Percentiles rank a stretch among this genome's conserved stretches.
These are phyloP conservation scores for Danio aesculapii DNA, from an alignment of 2,797 vertebrate genomes.

Conservation along the genomic window DNA sequence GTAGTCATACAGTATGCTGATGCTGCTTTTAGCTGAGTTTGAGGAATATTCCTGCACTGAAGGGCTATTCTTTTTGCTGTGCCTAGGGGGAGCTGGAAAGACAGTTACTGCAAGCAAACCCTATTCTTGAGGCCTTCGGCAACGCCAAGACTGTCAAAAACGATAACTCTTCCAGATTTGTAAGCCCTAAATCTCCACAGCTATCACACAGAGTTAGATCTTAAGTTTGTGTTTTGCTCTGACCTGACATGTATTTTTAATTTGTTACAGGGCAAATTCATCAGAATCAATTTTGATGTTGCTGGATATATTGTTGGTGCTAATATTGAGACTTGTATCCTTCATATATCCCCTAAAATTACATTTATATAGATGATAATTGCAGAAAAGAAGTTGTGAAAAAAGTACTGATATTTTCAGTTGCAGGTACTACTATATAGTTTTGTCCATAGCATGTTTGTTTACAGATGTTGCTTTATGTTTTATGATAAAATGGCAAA, in stretches of 20 bases:
- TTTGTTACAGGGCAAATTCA: slow-evolving; percentile 88
- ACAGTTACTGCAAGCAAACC: slow-evolving; percentile 91
- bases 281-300: slow-evolving; percentile 93
- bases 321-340: slow-evolving; percentile 96
- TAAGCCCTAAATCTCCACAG: slow-evolving; percentile 69
- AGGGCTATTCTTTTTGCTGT: slow-evolving; percentile 33
- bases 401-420: too few species aligned
- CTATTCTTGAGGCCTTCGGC: slow-evolving; percentile 89
- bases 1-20: not conserved
- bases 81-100: slow-evolving; percentile 88
- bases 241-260: not conserved
- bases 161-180: slow-evolving; percentile 92
- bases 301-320: slow-evolving; percentile 94
- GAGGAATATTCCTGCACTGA: slow-evolving; percentile 9
- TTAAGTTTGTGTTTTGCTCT: not conserved
- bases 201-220: not conserved
- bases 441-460: not conserved
- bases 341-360: slow-evolving; percentile 59
- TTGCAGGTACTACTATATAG: not conserved
- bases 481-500: too few species aligned
- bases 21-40: slow-evolving; percentile 26
- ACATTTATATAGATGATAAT: not conserved
- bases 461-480: too few species aligned
- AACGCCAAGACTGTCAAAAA: slow-evolving; percentile 93
- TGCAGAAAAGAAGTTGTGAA: not conserved